These are phyloP conservation scores for Synanceia verrucosa DNA, from an alignment of 2,797 vertebrate species.

Conservation along the genomic window DNA sequence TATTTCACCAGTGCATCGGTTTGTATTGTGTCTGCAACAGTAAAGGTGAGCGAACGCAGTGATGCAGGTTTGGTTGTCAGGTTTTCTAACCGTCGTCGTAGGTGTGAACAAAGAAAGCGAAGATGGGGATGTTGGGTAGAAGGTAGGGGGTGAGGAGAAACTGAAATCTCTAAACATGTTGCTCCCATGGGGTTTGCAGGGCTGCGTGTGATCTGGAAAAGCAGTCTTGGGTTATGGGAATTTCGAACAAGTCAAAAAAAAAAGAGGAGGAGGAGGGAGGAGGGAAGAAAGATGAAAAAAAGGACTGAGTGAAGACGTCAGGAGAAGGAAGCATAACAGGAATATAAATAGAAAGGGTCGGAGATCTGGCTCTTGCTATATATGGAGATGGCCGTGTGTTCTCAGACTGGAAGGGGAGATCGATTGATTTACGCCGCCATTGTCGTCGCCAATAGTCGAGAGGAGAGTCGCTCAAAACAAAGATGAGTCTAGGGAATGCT, in stretches of 20 bases:
- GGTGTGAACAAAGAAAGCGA: slow-evolving; percentile 40
- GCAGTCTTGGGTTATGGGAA: slow-evolving; percentile 72
- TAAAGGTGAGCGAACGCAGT: slow-evolving; percentile 7
- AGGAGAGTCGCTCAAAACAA: slow-evolving; percentile 39
- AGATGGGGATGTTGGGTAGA: slow-evolving; percentile 23
- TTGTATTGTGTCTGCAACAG: neutral
- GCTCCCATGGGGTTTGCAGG: slow-evolving; percentile 60
- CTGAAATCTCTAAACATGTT: slow-evolving; percentile 66
- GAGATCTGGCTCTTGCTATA: slow-evolving; percentile 79
- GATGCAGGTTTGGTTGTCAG: slow-evolving; percentile 20
- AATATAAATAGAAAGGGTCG: slow-evolving; percentile 81
- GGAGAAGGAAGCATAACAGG: slow-evolving; percentile 59
- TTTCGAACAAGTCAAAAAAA: slow-evolving; percentile 61
- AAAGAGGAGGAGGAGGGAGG: slow-evolving; percentile 23
- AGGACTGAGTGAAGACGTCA: slow-evolving; percentile 72
- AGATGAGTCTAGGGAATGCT: slow-evolving; percentile 19
- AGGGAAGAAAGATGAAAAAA: slow-evolving; percentile 32
- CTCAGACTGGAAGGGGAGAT: slow-evolving; percentile 49
- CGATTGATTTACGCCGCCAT: slow-evolving; percentile 66
- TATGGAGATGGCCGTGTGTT: slow-evolving; percentile 76
- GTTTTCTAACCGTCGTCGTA: slow-evolving; percentile 32
- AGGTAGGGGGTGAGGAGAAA: slow-evolving; percentile 21
- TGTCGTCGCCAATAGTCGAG: slow-evolving; percentile 46
- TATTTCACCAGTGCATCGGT: slow-evolving; percentile 2
- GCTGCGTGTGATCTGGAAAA: slow-evolving; percentile 68